Evolutionary conservation across 64 coral and sea anemone species (phyloP), one percentile per base, ranked within the genome.

Genomic region (Astreopora myriophthalma): DNA sequence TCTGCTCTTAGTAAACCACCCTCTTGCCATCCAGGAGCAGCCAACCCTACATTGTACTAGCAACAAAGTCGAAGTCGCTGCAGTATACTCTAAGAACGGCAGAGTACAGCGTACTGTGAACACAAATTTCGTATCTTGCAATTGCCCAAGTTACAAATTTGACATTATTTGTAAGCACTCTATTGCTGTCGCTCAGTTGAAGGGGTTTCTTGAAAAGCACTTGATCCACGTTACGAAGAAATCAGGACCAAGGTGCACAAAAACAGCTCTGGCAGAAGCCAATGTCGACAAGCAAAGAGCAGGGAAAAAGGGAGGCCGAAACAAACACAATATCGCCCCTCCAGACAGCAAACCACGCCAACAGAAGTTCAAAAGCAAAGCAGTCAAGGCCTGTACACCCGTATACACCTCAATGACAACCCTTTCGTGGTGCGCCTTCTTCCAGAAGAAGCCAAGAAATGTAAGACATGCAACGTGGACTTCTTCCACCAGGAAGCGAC

Each of bases 171-270:
- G 75, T 55, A 78, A 55, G 37, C 75, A 78, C 31, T 78, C 44
- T 25, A 78, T 78, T 30, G 44, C 75, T 16, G 75, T 78, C 40
- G 10, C 75, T 75, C 72, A 75, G 72, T 75, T 75, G 37, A 75
- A 75, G 44, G 74, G 8, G n/a, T 70, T 24, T 16, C 67, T 70
- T 30, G 67, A 70, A 70, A 16, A 70, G 13, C 67, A 70, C 67
- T 70, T 70, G 67, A 70, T 8, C 67, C 27, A 13, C 32, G 67
- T 70, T 16, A 8, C 8, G 29, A 9, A 70, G 29, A 33, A 70
- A 70, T 70, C 67, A 24, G 20, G n/a, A 9, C 20, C 26, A 70
- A 70, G 13, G 29, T 70, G 4, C 28, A 9, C 67, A 8, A 32
- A 70, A 16, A 0, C 8, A 29, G 29, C 66, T 16, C 66, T 69